These are phyloP conservation scores for Halcyon senegalensis DNA, from an alignment of 2,113 vertebrate species.

Conservation along the genomic window DNA sequence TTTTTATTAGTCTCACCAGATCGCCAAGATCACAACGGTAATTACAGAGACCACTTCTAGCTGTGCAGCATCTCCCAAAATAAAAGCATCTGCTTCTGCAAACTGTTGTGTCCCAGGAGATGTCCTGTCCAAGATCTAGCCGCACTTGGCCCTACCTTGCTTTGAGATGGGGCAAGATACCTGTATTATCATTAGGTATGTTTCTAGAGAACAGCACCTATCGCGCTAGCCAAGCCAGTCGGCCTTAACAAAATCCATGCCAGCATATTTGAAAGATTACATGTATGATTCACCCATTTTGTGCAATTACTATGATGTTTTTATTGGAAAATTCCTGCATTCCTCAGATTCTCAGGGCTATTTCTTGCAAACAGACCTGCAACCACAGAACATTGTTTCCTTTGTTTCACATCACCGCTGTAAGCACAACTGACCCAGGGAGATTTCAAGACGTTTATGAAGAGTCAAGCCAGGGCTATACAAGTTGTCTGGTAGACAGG, in stretches of 20 bases:
- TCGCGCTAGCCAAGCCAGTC: background rate
- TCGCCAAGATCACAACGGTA: background rate
- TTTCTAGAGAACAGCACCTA: background rate
- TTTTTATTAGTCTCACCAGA: background rate
- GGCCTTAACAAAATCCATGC: background rate
- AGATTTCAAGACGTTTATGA: background rate
- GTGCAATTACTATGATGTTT: constrained; percentile 36
- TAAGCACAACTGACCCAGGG: background rate
- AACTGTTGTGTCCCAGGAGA: background rate
- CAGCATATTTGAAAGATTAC: constrained; percentile 42
- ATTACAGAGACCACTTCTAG: background rate
- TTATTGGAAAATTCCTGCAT: constrained; percentile 49
- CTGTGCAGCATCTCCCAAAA: background rate
- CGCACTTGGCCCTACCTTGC: background rate
- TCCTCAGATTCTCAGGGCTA: constrained; percentile 17
- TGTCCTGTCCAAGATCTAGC: background rate
- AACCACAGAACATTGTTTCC: background rate
- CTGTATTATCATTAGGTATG: background rate
- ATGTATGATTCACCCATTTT: constrained; percentile 8
- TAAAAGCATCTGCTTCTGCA: background rate
- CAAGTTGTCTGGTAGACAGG: background rate
- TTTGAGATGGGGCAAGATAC: background rate
- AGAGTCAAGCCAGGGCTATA: background rate
- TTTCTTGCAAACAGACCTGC: background rate
- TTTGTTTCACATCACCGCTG: background rate